These are phyloP conservation scores for Eupithecia vulgata DNA, from an alignment of 2,888 invertebrate species.

Conservation along the genomic window DNA sequence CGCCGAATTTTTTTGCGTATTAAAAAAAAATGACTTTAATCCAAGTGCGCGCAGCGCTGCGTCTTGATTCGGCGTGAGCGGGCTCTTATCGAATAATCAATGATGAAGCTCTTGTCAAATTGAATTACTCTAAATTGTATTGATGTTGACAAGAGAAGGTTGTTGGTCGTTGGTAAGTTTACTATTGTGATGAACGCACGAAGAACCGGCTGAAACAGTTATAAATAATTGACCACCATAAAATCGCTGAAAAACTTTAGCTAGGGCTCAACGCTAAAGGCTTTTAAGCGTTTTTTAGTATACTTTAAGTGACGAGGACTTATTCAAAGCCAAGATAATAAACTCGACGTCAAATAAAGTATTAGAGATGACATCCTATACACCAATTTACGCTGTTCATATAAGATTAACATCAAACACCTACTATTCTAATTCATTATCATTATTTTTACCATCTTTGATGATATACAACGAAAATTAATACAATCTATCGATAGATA, in stretches of 20 bases:
- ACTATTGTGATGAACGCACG: not conserved
- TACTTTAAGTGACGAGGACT: slow-evolving; percentile 53
- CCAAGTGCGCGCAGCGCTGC: too few relatives aligned
- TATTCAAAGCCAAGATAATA: slow-evolving; percentile 17
- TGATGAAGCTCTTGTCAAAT: not conserved
- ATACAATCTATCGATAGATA: not conserved
- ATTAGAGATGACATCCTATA: not conserved
- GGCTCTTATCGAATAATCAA: not conserved
- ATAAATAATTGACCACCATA: slow-evolving; percentile 48
- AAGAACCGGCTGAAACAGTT: not conserved
- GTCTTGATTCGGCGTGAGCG: too few relatives aligned
- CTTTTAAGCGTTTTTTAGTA: slow-evolving; percentile 68
- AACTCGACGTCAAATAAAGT: slow-evolving; percentile 13
- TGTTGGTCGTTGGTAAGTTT: not conserved
- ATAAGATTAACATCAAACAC: slow-evolving; percentile 10
- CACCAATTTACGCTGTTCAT: not conserved
- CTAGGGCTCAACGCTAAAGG: slow-evolving; percentile 79
- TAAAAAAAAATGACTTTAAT: too few relatives aligned
- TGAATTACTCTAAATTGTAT: not conserved
- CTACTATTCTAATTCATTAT: not conserved
- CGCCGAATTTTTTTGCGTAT: too few relatives aligned
- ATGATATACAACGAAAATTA: slow-evolving; percentile 24
- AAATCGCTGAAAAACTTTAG: slow-evolving; percentile 79
- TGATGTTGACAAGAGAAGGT: not conserved
- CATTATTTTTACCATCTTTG: slow-evolving; percentile 27